Conservation (phyloP, 2,888 invertebrate species). For the Esperia sulphurella region DNA sequence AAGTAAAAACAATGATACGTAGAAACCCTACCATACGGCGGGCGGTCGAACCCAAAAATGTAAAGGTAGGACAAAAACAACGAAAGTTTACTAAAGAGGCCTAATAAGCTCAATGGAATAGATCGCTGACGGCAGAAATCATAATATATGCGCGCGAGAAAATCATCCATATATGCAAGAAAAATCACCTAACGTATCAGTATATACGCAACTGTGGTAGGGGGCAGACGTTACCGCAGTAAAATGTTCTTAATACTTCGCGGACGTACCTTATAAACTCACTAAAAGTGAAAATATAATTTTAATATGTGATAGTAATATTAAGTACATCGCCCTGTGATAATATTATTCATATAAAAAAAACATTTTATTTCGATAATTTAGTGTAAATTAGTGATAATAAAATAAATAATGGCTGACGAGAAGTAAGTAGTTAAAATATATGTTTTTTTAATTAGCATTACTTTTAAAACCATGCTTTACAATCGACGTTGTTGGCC, state of each 20-base stretch:
- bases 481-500: neutral
- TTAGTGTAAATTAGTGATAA: slow-evolving; percentile 22
- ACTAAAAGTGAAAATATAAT: slow-evolving; percentile 17
- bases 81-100: no score
- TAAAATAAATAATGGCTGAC: slow-evolving; percentile 42
- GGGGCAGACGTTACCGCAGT: slow-evolving; percentile 1
- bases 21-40: no score
- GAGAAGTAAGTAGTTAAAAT: slow-evolving; percentile 56
- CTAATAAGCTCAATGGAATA: neutral
- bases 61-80: no score
- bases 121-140: neutral
- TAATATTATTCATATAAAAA: slow-evolving; percentile 48
- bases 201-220: neutral
- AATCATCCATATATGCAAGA: slow-evolving; percentile 27
- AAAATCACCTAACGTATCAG: slow-evolving; percentile 11
- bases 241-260: slow-evolving; percentile 19
- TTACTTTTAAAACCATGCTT: neutral
- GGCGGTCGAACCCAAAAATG: no score
- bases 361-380: slow-evolving; percentile 20
- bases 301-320: slow-evolving; percentile 32
- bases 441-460: neutral
- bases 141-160: slow-evolving; percentile 18
- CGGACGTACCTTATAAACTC: slow-evolving; percentile 14
- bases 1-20: no score
- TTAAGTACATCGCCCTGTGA: slow-evolving; percentile 38